Evolutionary conservation across 2,888 invertebrate genomes (phyloP), one percentile per base, ranked within the genome.

Genomic region (Heterodera filipjevi): DNA sequence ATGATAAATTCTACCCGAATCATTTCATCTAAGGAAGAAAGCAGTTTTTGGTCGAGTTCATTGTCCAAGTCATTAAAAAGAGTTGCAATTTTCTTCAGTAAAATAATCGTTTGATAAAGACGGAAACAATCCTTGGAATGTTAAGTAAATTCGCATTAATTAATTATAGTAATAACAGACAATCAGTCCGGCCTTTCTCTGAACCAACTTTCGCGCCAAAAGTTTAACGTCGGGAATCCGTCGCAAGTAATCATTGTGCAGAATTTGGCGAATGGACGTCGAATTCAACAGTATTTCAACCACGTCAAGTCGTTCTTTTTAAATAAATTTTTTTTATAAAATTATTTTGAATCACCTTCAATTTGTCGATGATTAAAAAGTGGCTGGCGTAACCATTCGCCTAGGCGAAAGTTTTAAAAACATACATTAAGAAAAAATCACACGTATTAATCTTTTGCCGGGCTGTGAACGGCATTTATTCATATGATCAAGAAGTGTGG

Each of bases 311-410:
- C 88, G 81, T 77, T 87, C 85, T 59, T 22, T 59, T 6, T 19
- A 49, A 59, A 59, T 27, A 27, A 39, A 39, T 39, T 39, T 39
- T 39, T 39, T 39, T 6, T 39, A 2, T 39, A 59, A 27, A 5
- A 59, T 53, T 19, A 0, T 53, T 53, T 53, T 6, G 27, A n/a
- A 10, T 30, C 10, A 59, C 59, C 59, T 27, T 82, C 81, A 59
- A 88, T 83, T 6, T 78, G 81, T 16, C 83, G 79, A 19, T 84
- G 46, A 66, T 86, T 82, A 66, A 82, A 83, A 12, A 87, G 82
- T n/a, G 88, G 88, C 12, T 84, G 83, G 27, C 86, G 83, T n/a
- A 89, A 73, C 88, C 88, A 88, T 75, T 86, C 86, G 32, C 82
- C 86, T 86, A 70, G 44, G 84, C 68, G n/a, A n/a, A 46, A 76